A percentile compares a stretch with the other conserved stretches of the same genome.
Conservation (phyloP, 2,113 vertebrate genomes). For the Ivindomyrus marchei region DNA sequence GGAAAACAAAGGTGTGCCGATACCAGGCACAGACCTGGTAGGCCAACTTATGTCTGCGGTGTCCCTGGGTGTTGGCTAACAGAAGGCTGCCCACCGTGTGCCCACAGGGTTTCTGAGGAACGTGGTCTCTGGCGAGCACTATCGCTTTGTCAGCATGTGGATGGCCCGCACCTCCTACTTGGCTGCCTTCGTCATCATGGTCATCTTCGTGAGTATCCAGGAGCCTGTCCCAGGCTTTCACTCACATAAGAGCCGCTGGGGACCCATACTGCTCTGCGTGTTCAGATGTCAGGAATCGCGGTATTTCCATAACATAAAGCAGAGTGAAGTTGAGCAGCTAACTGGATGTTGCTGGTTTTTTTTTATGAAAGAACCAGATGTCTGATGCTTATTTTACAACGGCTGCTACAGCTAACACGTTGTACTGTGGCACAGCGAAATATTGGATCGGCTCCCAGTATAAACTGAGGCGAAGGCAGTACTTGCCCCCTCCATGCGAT, state of each 20-base stretch:
- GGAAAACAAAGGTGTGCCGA: slow-evolving; percentile 85
- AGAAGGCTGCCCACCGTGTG: background rate
- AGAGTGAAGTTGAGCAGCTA: background rate
- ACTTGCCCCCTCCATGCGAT: background rate
- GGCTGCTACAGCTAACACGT: background rate
- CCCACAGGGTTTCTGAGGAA: slow-evolving; percentile 87
- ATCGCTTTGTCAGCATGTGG: slow-evolving; percentile 99
- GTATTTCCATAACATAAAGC: background rate
- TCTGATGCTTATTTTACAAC: background rate
- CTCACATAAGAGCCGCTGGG: background rate
- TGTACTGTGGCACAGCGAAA: background rate
- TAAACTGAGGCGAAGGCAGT: background rate
- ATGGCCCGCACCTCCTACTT: slow-evolving; percentile 94
- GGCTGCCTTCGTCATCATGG: slow-evolving; percentile 96
- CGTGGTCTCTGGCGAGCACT: slow-evolving; percentile 93
- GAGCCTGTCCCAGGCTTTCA: background rate
- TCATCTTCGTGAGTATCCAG: slow-evolving; percentile 83
- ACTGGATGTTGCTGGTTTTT: background rate
- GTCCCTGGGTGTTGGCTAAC: background rate
- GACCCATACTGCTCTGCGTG: background rate
- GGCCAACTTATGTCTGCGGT: background rate
- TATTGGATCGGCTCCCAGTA: background rate
- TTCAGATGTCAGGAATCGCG: background rate
- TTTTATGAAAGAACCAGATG: background rate
- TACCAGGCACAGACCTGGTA: background rate